Conservation (phyloP, 2,113 vertebrate species). For the Xiphias gladius region DNA sequence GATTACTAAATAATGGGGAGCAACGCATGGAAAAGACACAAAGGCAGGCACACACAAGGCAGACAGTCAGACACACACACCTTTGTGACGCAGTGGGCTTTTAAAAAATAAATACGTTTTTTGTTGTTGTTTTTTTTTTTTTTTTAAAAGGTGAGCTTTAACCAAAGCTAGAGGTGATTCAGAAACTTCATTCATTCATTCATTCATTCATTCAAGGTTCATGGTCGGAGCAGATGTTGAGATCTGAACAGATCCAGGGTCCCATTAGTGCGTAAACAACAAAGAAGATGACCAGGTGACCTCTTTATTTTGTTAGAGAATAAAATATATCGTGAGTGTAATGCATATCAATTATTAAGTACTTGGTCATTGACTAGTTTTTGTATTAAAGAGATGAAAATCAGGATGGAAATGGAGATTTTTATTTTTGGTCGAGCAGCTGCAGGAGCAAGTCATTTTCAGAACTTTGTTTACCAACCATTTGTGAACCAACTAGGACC, state of each 20-base stretch:
- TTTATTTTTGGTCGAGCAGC: background rate
- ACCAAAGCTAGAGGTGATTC: conserved; percentile 5
- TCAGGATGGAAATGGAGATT: too few relatives aligned
- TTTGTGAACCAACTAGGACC: background rate
- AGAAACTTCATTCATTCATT: background rate
- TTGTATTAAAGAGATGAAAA: background rate
- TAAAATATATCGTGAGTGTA: background rate
- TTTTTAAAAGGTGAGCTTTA: background rate
- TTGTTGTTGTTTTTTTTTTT: too few relatives aligned
- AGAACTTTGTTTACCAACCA: background rate
- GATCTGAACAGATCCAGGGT: background rate
- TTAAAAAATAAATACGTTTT: too few relatives aligned
- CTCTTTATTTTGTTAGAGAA: conserved; percentile 8
- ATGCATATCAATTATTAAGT: background rate
- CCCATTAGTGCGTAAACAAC: conserved; percentile 4
- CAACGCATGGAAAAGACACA: conserved; percentile 13
- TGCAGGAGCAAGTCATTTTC: background rate
- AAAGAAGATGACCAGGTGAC: background rate
- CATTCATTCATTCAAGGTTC: background rate
- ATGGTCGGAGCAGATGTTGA: background rate
- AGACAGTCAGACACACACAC: background rate
- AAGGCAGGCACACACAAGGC: conserved; percentile 1
- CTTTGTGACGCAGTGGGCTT: background rate
- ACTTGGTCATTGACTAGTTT: background rate
- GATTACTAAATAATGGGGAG: conserved; percentile 73